Percentiles rank a stretch among this genome's conserved stretches.
Conservation (phyloP, 2,797 vertebrate species). For the Pseudochaenichthys georgianus region DNA sequence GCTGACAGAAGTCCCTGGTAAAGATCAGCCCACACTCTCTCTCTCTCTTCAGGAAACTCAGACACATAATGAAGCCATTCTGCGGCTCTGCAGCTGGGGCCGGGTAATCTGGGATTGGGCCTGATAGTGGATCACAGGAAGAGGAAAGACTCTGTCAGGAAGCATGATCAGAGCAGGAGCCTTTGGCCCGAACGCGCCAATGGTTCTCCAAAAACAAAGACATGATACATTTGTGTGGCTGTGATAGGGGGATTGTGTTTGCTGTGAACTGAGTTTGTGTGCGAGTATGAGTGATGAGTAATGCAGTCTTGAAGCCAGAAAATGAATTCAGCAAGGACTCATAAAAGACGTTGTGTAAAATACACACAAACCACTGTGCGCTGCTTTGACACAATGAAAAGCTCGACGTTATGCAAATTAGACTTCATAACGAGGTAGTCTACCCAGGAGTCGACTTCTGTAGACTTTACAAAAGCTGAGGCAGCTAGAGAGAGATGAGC, state of each 20-base stretch:
- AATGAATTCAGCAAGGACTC: constrained; percentile 48
- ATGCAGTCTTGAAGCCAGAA: constrained; percentile 48
- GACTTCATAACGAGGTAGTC: constrained; percentile 28
- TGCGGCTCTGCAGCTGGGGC: constrained; percentile 75
- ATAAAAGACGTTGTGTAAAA: constrained; percentile 51
- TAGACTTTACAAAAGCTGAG: constrained; percentile 20
- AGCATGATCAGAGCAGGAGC: constrained; percentile 47
- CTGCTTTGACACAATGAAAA: constrained; percentile 49
- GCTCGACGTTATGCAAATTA: constrained; percentile 33
- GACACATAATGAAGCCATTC: constrained; percentile 77
- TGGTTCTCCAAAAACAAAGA: constrained; percentile 68
- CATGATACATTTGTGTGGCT: constrained; percentile 60
- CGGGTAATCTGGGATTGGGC: constrained; percentile 66
- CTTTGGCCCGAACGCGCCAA: constrained; percentile 54
- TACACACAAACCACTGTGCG: constrained; percentile 39
- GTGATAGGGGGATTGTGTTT: constrained; percentile 51
- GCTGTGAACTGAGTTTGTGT: constrained; percentile 55
- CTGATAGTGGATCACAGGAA: constrained; percentile 64
- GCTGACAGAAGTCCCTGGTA: constrained; percentile 40
- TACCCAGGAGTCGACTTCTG: constrained; percentile 28
- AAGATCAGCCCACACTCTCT: constrained; percentile 51
- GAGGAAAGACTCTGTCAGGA: constrained; percentile 67
- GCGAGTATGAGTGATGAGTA: constrained; percentile 53
- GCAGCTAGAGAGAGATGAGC: constrained; percentile 19
- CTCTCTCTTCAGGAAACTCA: constrained; percentile 55